Percentiles rank a stretch among this genome's conserved stretches.
These are phyloP conservation scores for Neoascia interrupta DNA, from an alignment of 2,888 invertebrate species.

Conservation along the genomic window DNA sequence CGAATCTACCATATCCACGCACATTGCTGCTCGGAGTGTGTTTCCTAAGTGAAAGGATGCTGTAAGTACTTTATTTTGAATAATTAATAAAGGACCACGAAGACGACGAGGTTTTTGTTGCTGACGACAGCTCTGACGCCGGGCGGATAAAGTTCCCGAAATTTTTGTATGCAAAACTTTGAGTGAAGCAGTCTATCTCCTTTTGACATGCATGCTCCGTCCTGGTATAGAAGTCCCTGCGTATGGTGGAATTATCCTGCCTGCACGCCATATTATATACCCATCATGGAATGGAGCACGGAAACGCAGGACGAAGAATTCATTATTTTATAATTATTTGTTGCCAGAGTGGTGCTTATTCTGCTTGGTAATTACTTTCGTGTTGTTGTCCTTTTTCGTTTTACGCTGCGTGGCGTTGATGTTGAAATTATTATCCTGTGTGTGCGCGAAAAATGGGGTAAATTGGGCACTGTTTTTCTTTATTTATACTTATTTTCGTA, in stretches of 20 bases:
- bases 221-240: too few species aligned
- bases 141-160: too few species aligned
- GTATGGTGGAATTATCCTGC: too few species aligned
- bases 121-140: conserved; percentile 48
- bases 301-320: conserved; percentile 57
- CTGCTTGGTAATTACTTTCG: conserved; percentile 69
- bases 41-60: conserved; percentile 52
- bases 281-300: conserved; percentile 1
- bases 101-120: conserved; percentile 17
- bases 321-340: conserved; percentile 70
- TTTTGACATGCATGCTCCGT: neutral
- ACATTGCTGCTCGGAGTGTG: conserved; percentile 15
- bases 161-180: too few species aligned
- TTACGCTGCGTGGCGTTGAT: conserved; percentile 60
- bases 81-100: conserved; percentile 63
- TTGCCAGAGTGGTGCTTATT: conserved; percentile 69
- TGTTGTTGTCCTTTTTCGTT: conserved; percentile 66
- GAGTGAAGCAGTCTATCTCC: too few species aligned
- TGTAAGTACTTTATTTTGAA: conserved; percentile 63
- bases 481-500: conserved; percentile 14
- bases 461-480: too few species aligned
- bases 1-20: conserved; percentile 27
- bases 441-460: conserved; percentile 24
- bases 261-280: too few species aligned
- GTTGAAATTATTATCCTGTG: conserved; percentile 64